phyloP scores from a whole-genome alignment of 2,113 vertebrate genomes.

The Seriola rivoliana region DNA sequence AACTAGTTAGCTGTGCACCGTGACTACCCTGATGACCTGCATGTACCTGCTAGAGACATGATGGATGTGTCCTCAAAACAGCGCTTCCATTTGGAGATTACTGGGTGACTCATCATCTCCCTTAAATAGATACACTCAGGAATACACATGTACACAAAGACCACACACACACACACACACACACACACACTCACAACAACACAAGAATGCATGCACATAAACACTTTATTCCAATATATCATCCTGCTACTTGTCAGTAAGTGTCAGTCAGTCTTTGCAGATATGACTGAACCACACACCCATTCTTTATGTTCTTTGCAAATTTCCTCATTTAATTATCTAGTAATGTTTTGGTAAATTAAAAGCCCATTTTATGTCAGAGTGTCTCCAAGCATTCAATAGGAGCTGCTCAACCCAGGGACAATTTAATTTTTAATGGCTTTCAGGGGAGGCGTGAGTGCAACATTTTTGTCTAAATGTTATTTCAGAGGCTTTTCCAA shows the following conservation, averaged over 20 bases:
- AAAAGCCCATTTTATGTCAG: conserved; percentile 40
- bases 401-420: conserved; percentile 29
- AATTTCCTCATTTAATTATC: conserved; percentile 50
- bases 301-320: conserved; percentile 23
- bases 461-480: conserved; percentile 12
- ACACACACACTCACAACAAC: conserved; percentile 12
- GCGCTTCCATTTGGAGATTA: conserved; percentile 53
- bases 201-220: background rate
- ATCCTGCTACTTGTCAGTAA: conserved; percentile 24
- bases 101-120: conserved; percentile 62
- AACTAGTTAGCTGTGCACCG: conserved; percentile 22
- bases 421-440: conserved; percentile 55
- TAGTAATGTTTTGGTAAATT: conserved; percentile 56
- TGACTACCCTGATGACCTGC: conserved; percentile 1
- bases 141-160: conserved; percentile 5
- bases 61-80: conserved; percentile 52
- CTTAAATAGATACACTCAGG: conserved; percentile 31
- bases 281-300: conserved; percentile 12
- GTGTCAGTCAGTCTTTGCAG: background rate
- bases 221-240: conserved; percentile 8
- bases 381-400: conserved; percentile 31
- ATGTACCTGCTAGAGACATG: conserved; percentile 36
- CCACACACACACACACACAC: conserved; percentile 17
- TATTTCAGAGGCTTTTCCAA: conserved; percentile 14
- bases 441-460: conserved; percentile 43